Conservation (phyloP, 2,888 invertebrate genomes). For the Drosophila putrida region DNA sequence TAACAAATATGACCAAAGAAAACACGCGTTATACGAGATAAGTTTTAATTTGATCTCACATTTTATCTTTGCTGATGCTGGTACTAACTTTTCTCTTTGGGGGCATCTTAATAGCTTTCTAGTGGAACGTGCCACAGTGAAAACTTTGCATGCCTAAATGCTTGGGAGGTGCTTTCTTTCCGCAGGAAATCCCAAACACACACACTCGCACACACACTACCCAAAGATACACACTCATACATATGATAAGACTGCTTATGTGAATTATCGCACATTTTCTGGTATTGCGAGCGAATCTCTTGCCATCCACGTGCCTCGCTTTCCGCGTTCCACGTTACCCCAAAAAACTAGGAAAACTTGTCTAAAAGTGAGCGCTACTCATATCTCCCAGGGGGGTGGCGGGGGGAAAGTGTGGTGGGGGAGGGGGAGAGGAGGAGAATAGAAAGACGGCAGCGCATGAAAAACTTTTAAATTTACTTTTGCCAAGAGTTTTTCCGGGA, state of each 20-base stretch:
- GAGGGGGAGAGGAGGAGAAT: background rate
- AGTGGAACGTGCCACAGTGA: constrained; percentile 72
- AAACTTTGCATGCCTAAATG: constrained; percentile 78
- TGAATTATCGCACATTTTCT: constrained; percentile 81
- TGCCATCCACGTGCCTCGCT: constrained; percentile 29
- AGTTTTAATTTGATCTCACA: background rate
- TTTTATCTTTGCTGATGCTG: background rate
- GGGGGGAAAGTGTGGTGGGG: too few species aligned
- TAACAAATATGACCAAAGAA: background rate
- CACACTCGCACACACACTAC: constrained; percentile 31
- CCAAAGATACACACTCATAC: constrained; percentile 28
- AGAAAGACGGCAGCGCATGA: constrained; percentile 52
- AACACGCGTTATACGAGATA: background rate
- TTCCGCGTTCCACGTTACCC: constrained; percentile 12
- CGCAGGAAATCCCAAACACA: constrained; percentile 62
- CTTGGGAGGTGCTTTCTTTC: constrained; percentile 68
- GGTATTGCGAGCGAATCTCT: constrained; percentile 58
- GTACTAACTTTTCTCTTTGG: constrained; percentile 51
- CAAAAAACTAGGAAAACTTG: constrained; percentile 75
- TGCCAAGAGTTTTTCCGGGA: constrained; percentile 77
- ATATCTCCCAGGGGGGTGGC: constrained; percentile 54
- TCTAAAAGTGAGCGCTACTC: constrained; percentile 76
- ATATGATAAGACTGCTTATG: constrained; percentile 77
- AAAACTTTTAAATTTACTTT: constrained; percentile 80
- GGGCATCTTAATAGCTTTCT: constrained; percentile 70